A percentile compares a stretch with the other conserved stretches of the same genome.
These are phyloP conservation scores for Vidua chalybeata DNA, from an alignment of 2,113 vertebrate genomes.

Conservation along the genomic window DNA sequence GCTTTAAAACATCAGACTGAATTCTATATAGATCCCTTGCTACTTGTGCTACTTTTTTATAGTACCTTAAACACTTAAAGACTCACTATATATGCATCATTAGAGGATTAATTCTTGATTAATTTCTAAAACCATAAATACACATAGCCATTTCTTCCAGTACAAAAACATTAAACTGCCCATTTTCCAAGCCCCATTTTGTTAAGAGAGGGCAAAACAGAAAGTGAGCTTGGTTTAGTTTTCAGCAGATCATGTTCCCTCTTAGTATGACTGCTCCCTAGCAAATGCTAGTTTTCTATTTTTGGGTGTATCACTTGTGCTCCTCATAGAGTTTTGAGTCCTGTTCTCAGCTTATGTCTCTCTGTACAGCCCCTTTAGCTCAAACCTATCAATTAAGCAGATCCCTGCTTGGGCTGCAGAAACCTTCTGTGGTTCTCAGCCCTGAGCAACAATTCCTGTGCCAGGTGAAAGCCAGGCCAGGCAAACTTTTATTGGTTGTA, in stretches of 20 bases:
- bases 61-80: not conserved
- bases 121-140: not conserved
- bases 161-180: not conserved
- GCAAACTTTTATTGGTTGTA: not conserved
- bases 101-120: not conserved
- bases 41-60: not conserved
- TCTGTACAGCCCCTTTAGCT: not conserved
- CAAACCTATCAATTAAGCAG: not conserved
- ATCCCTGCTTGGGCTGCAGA: not conserved
- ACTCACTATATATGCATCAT: not conserved
- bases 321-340: not conserved
- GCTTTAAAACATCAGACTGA: not conserved
- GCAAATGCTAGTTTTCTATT: not conserved
- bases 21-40: not conserved
- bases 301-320: not conserved
- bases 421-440: not conserved
- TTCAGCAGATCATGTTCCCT: not conserved
- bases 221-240: not conserved
- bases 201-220: not conserved
- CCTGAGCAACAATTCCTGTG: not conserved
- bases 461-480: not conserved
- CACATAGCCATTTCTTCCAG: not conserved
- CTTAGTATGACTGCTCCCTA: not conserved
- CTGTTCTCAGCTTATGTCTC: not conserved
- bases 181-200: not conserved